These are phyloP conservation scores for Anniella stebbinsi DNA, from an alignment of 2,797 vertebrate species.

Conservation along the genomic window DNA sequence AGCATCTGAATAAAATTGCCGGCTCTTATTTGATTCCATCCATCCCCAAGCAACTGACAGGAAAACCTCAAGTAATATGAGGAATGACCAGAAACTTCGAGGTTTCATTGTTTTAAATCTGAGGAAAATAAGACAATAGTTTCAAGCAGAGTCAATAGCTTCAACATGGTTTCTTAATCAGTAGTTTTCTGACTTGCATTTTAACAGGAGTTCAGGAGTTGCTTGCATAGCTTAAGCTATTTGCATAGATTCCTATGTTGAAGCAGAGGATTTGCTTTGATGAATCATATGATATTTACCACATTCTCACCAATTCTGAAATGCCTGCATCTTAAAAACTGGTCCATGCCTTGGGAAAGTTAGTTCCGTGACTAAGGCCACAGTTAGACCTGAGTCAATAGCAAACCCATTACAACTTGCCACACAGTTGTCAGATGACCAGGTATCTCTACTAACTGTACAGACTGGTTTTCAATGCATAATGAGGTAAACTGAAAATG, in stretches of 20 bases:
- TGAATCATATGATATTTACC: not conserved
- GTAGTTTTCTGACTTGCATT: not conserved
- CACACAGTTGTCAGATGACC: not conserved
- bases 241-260: not conserved
- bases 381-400: not conserved
- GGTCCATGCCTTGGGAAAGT: not conserved
- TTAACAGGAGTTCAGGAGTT: not conserved
- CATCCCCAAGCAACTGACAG: conserved; percentile 79
- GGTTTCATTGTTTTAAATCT: conserved; percentile 86
- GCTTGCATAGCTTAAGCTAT: not conserved
- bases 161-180: not conserved
- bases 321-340: not conserved
- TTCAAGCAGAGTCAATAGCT: conserved; percentile 19
- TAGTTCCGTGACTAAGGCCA: not conserved
- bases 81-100: conserved; percentile 83
- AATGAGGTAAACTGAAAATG: not conserved
- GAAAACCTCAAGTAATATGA: conserved; percentile 84
- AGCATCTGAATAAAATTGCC: conserved; percentile 57
- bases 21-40: conserved; percentile 74
- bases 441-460: not conserved
- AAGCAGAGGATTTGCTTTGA: not conserved
- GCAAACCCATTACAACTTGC: not conserved
- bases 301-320: not conserved
- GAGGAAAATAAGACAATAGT: conserved; percentile 65
- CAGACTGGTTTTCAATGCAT: not conserved